A percentile compares a stretch with the other conserved stretches of the same genome.
Conservation (phyloP, 2,888 invertebrate species). For the Ellobium chinense region DNA sequence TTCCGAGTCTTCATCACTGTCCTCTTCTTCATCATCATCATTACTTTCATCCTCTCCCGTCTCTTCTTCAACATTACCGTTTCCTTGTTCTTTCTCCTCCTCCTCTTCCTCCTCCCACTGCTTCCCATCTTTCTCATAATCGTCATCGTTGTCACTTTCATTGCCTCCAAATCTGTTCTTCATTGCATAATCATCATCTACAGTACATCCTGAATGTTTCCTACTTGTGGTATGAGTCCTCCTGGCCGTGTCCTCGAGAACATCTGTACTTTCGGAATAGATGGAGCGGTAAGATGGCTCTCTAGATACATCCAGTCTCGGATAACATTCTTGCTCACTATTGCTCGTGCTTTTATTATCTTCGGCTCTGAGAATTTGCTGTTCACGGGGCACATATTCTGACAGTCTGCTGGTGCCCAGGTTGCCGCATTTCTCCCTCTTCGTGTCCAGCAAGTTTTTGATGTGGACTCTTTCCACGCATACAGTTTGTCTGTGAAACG, state of each 20-base stretch:
- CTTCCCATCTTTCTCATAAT: background rate
- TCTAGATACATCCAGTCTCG: too few species aligned
- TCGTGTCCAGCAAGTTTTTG: conserved; percentile 32
- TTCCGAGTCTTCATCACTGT: background rate
- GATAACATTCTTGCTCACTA: too few species aligned
- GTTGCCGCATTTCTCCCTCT: conserved; percentile 31
- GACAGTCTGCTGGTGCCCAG: conserved; percentile 24
- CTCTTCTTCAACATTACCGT: background rate
- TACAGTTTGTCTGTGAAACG: conserved; percentile 18
- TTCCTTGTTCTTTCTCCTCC: background rate
- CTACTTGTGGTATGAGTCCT: background rate
- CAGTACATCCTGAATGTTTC: too few species aligned
- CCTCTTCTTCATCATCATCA: conserved; percentile 4
- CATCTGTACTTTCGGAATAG: background rate
- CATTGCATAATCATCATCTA: background rate
- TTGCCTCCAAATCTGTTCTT: background rate
- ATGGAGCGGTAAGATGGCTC: too few species aligned
- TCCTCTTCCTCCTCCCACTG: background rate
- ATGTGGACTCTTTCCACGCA: conserved; percentile 38
- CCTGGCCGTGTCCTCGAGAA: background rate
- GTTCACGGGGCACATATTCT: conserved; percentile 28
- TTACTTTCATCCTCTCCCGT: background rate
- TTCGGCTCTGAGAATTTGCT: too few species aligned
- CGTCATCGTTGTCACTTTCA: background rate
- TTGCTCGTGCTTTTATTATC: too few species aligned